These are phyloP conservation scores for Corbicula japonica DNA, from an alignment of 2,888 invertebrate species.

Conservation along the genomic window DNA sequence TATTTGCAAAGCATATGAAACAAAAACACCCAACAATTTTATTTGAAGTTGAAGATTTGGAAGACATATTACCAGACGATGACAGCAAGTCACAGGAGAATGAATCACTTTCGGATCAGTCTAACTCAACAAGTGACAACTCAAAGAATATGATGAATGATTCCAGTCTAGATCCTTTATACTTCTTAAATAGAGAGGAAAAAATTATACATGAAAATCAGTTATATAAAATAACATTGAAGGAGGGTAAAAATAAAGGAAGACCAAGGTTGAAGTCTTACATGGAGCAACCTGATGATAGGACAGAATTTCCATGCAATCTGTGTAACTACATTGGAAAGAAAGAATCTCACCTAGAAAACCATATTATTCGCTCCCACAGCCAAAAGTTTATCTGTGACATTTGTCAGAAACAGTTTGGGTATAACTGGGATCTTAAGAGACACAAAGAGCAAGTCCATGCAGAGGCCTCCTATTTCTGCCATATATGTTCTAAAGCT, in stretches of 20 bases:
- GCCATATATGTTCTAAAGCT: conserved; percentile 77
- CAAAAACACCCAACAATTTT: conserved; percentile 64
- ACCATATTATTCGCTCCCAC: conserved; percentile 41
- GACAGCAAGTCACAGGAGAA: too few species aligned
- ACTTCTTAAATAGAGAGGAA: too few species aligned
- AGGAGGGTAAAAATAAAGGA: conserved; percentile 37
- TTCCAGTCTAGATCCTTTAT: too few species aligned
- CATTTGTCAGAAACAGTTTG: conserved; percentile 71
- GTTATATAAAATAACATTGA: conserved; percentile 28
- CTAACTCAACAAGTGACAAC: too few species aligned
- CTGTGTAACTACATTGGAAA: conserved; percentile 42
- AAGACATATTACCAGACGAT: conserved; percentile 17
- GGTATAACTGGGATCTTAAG: conserved; percentile 75
- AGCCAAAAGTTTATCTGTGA: conserved; percentile 37
- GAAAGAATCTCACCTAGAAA: conserved; percentile 33
- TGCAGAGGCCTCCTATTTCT: conserved; percentile 68
- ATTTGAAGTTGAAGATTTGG: conserved; percentile 35
- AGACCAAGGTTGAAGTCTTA: conserved; percentile 27
- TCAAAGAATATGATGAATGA: too few species aligned
- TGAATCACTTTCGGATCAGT: too few species aligned
- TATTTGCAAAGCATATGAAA: conserved; percentile 75
- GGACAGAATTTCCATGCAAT: conserved; percentile 36
- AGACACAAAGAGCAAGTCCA: conserved; percentile 73
- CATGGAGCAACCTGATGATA: conserved; percentile 25
- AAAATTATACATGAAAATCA: conserved; percentile 42